A percentile compares a stretch with the other conserved stretches of the same genome.
phyloP scores from a whole-genome alignment of 1,140 invertebrate genomes.

The Gerris buenoi region DNA sequence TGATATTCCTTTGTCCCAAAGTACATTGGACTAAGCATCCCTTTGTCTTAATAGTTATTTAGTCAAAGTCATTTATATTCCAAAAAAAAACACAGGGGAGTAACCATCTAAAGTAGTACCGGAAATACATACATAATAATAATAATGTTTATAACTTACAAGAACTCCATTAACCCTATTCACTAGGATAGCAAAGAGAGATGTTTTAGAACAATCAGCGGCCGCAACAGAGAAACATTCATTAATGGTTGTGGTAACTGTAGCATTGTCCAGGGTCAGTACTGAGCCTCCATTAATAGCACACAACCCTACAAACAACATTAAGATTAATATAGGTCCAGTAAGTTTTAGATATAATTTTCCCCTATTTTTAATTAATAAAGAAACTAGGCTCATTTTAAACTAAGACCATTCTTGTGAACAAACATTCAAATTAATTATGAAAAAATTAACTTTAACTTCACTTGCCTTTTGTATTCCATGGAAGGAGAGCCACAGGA shows the following conservation, averaged over 20 bases:
- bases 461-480: slow-evolving; percentile 21
- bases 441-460: no score
- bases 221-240: slow-evolving; percentile 21
- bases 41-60: no score
- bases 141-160: slow-evolving; percentile 11
- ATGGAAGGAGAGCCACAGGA: slow-evolving; percentile 16
- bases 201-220: slow-evolving; percentile 23
- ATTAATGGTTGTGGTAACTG: slow-evolving; percentile 15
- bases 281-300: slow-evolving; percentile 21
- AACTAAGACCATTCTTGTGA: not conserved
- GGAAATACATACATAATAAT: no score
- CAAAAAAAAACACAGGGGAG: no score
- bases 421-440: not conserved
- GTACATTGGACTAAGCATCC: no score
- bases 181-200: slow-evolving; percentile 22
- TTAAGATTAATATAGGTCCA: no score
- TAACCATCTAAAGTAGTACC: no score
- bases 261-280: slow-evolving; percentile 25
- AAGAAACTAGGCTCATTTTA: slow-evolving; percentile 4
- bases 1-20: no score
- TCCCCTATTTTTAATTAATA: no score
- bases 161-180: slow-evolving; percentile 13
- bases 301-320: slow-evolving; percentile 21
- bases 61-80: no score
- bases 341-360: no score